Percentiles rank a stretch among this genome's conserved stretches.
Conservation (phyloP, 2,797 vertebrate species). For the Poeciliopsis infans region DNA sequence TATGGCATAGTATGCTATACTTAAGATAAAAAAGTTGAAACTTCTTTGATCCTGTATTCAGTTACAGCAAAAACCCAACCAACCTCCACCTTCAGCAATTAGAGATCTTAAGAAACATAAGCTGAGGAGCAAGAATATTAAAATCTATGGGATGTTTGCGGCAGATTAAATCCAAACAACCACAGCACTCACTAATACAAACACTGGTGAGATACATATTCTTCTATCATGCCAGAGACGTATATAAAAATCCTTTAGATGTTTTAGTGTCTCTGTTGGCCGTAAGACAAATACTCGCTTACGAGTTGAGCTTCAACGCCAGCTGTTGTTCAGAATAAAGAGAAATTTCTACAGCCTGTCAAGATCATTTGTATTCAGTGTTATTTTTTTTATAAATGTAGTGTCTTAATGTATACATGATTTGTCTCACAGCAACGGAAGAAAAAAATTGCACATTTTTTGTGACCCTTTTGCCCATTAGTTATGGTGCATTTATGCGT, state of each 20-base stretch:
- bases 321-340: neutral
- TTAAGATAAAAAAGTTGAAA: neutral
- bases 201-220: neutral
- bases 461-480: conserved; percentile 60
- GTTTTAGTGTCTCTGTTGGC: neutral
- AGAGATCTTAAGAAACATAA: neutral
- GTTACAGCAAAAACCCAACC: neutral
- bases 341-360: conserved; percentile 29
- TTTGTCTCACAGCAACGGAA: conserved; percentile 41
- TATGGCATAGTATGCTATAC: neutral
- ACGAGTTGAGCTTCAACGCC: conserved; percentile 4
- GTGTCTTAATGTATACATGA: conserved; percentile 57
- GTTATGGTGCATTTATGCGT: conserved; percentile 64
- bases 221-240: neutral
- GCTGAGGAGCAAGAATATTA: neutral
- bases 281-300: neutral
- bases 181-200: neutral
- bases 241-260: neutral
- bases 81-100: neutral
- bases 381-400: conserved; percentile 26
- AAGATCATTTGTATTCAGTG: neutral
- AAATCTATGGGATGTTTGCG: neutral
- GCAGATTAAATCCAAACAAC: neutral
- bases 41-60: neutral
- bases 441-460: conserved; percentile 45